Evolutionary conservation across 2,888 invertebrate species (phyloP), one percentile per base, ranked within the genome.

Genomic region (Beris chalybata): DNA sequence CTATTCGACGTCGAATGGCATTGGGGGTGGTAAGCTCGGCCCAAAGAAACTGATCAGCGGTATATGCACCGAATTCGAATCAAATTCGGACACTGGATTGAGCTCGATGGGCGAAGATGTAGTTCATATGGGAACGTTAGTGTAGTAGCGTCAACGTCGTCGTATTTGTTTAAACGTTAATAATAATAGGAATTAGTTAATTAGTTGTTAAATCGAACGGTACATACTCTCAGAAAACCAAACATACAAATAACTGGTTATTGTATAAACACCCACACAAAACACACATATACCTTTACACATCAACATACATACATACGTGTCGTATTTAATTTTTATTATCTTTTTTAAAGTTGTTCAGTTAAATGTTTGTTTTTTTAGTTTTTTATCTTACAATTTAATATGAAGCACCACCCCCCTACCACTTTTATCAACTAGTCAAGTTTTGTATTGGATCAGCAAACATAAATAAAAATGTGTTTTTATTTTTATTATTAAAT

Each of bases 121-220:
- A 48, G 45, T 64, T 45, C 71, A 71, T 54, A 63, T 71, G 29
- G 72, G 72, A 5, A 72, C 72, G 7, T 66, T 72, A 52, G 72
- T 72, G 32, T 72, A 64, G 70, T 29, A 59, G 30, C 5, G 13
- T 22, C 11, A 6, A 3, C 30, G 9, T 6, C 30, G 9, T 6
- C 31, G 7, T 47, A 47, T 47, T 47, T 47, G 13, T 47, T 15
- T 5, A 15, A 38, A 9, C 1, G 38, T 38, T 38, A 9, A 22
- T 22, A 4, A 30, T 53, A 30, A 11, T 30, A 53, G 31, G 4
- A 53, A 53, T 53, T 30, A 53, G 30, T 12, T 30, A 53, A 30
- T 29, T 53, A 53, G 53, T 53, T 30, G 30, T 53, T 53, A 53
- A 30, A 53, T 31, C 9, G 38, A 38, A 38, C 38, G 38, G 38